A percentile compares a stretch with the other conserved stretches of the same genome.
Evolutionary conservation across 2,888 invertebrate species (phyloP).

Genomic region (Perizoma flavofasciatum): DNA sequence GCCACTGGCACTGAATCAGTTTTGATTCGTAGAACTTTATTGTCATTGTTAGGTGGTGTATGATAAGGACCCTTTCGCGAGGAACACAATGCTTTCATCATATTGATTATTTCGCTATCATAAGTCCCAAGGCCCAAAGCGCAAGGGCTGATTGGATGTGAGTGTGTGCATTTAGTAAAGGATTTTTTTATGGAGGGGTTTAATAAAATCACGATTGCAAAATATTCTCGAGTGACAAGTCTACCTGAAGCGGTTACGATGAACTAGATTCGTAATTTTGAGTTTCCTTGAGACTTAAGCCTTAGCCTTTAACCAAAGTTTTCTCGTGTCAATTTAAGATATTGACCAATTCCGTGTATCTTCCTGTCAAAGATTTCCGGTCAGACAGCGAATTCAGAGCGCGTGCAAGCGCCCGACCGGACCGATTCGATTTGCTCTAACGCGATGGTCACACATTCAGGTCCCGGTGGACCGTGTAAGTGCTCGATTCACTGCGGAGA

Average conservation of each 20-base stretch:
- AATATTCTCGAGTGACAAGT: too few species aligned
- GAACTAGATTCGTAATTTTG: constrained; percentile 10
- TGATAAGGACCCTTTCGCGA: too few species aligned
- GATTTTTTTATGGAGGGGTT: too few species aligned
- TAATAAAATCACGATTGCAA: too few species aligned
- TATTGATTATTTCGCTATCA: too few species aligned
- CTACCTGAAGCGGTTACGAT: too few species aligned
- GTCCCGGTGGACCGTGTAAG: constrained; percentile 79
- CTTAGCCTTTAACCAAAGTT: constrained; percentile 38
- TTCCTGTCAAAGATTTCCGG: constrained; percentile 58
- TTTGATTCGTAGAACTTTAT: constrained; percentile 12
- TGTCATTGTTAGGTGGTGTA: not conserved
- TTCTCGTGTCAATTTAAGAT: constrained; percentile 46
- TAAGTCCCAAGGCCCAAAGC: too few species aligned
- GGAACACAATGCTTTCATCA: too few species aligned
- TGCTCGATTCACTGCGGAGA: constrained; percentile 78
- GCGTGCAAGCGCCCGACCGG: constrained; percentile 67
- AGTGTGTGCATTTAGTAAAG: too few species aligned
- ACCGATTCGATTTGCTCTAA: constrained; percentile 80
- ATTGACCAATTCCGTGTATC: constrained; percentile 53
- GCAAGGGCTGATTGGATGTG: too few species aligned
- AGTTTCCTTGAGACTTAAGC: constrained; percentile 24
- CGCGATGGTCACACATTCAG: constrained; percentile 80
- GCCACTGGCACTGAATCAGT: constrained; percentile 17
- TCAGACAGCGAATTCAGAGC: constrained; percentile 67